phyloP scores from a whole-genome alignment of 2,888 invertebrate species.

The Nycteola revayana region DNA sequence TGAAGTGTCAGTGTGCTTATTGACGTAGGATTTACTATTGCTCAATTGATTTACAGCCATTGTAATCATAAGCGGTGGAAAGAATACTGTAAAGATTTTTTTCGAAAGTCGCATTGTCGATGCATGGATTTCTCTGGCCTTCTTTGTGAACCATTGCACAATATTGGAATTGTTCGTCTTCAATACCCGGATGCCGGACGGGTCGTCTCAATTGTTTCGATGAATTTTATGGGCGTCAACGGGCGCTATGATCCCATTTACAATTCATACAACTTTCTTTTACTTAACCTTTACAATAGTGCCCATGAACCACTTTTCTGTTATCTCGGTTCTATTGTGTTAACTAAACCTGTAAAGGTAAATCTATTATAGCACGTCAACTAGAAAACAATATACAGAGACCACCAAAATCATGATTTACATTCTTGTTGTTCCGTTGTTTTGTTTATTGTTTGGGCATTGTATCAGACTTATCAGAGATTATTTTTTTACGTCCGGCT shows the following conservation, averaged over 20 bases:
- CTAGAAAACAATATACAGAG: too few relatives aligned
- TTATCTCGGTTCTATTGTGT: constrained; percentile 25
- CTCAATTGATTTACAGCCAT: constrained; percentile 68
- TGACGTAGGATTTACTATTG: constrained; percentile 49
- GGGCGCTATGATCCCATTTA: constrained; percentile 67
- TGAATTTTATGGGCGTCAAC: constrained; percentile 66
- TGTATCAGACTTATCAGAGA: too few relatives aligned
- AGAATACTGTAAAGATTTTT: constrained; percentile 48
- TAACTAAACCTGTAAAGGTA: neutral
- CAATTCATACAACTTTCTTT: constrained; percentile 77
- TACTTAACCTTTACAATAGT: constrained; percentile 51
- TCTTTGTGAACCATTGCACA: constrained; percentile 74
- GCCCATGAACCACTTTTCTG: constrained; percentile 14
- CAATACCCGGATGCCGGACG: constrained; percentile 48
- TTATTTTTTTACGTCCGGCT: too few relatives aligned
- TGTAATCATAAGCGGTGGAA: constrained; percentile 37
- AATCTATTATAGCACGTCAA: too few relatives aligned
- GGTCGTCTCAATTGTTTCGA: constrained; percentile 67
- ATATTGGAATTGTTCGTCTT: constrained; percentile 59
- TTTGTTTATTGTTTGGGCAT: too few relatives aligned
- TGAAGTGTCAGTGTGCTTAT: constrained; percentile 45
- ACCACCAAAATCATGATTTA: too few relatives aligned
- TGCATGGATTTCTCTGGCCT: constrained; percentile 68
- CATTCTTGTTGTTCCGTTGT: too few relatives aligned
- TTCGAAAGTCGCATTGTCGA: constrained; percentile 63